phyloP scores from a whole-genome alignment of 2,113 vertebrate species.

The Anser brachyrhynchus region DNA sequence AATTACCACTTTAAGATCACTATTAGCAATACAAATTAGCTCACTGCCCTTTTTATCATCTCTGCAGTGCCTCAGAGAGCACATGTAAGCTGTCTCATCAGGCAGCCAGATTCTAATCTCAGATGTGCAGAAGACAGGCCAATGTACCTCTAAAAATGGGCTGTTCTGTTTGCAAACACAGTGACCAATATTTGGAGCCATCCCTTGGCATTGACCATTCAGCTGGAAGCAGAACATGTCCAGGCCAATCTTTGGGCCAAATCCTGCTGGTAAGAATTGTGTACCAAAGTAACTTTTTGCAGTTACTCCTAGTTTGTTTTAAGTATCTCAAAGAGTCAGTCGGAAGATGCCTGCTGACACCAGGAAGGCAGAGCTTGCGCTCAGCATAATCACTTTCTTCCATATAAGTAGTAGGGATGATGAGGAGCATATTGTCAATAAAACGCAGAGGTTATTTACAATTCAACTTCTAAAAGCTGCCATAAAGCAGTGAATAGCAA shows the following conservation, averaged over 20 bases:
- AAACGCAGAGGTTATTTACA: conserved; percentile 1
- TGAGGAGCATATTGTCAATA: conserved; percentile 25
- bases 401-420: not conserved
- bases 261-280: not conserved
- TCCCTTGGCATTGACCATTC: not conserved
- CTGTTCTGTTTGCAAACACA: not conserved
- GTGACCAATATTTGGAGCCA: not conserved
- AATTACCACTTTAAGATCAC: conserved; percentile 53
- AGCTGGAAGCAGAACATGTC: not conserved
- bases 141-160: not conserved
- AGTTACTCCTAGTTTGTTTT: conserved; percentile 2
- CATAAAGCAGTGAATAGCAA: conserved; percentile 31
- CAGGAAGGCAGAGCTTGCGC: not conserved
- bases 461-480: conserved; percentile 26
- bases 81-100: not conserved
- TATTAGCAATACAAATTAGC: conserved; percentile 42
- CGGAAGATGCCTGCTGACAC: not conserved
- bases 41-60: conserved; percentile 23
- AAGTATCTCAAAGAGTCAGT: not conserved
- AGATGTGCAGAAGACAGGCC: not conserved
- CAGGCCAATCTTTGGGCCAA: not conserved
- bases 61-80: not conserved
- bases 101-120: not conserved
- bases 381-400: not conserved
- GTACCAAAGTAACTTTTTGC: not conserved